These are phyloP conservation scores for Siphlonurus alternatus DNA, from an alignment of 2,888 invertebrate genomes.

Conservation along the genomic window DNA sequence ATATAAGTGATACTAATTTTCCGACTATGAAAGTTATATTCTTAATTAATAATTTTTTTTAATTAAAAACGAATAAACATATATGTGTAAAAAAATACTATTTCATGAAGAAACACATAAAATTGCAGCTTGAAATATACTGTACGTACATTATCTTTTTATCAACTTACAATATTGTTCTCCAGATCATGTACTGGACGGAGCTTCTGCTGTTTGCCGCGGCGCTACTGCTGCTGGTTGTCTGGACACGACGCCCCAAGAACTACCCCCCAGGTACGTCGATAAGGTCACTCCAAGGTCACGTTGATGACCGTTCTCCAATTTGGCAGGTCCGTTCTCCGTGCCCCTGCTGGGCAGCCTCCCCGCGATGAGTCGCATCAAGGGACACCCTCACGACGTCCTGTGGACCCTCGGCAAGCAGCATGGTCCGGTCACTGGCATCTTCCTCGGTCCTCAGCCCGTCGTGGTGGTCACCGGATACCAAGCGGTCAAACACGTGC, in stretches of 20 bases:
- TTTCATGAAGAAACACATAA: too few species aligned
- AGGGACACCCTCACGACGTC: background rate
- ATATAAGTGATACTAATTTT: too few species aligned
- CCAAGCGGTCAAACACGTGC: constrained; percentile 5
- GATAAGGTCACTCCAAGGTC: background rate
- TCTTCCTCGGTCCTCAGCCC: constrained; percentile 3
- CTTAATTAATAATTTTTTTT: too few species aligned
- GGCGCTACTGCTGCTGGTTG: background rate
- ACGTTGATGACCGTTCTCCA: background rate
- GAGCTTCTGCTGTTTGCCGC: background rate
- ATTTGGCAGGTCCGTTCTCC: background rate
- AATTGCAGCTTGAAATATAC: too few species aligned
- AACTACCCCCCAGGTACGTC: background rate
- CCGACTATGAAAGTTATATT: too few species aligned
- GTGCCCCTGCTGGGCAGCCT: background rate
- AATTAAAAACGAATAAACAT: too few species aligned
- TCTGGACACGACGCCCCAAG: background rate
- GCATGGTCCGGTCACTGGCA: constrained; percentile 5
- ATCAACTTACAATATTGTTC: too few species aligned
- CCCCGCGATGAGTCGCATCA: background rate
- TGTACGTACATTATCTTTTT: too few species aligned
- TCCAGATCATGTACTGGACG: background rate
- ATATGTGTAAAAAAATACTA: too few species aligned
- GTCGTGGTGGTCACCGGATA: constrained; percentile 2
- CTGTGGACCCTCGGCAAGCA: background rate